A percentile compares a stretch with the other conserved stretches of the same genome.
These are phyloP conservation scores for Basileuterus tristriatus DNA, from an alignment of 2,797 vertebrate genomes.

Conservation along the genomic window DNA sequence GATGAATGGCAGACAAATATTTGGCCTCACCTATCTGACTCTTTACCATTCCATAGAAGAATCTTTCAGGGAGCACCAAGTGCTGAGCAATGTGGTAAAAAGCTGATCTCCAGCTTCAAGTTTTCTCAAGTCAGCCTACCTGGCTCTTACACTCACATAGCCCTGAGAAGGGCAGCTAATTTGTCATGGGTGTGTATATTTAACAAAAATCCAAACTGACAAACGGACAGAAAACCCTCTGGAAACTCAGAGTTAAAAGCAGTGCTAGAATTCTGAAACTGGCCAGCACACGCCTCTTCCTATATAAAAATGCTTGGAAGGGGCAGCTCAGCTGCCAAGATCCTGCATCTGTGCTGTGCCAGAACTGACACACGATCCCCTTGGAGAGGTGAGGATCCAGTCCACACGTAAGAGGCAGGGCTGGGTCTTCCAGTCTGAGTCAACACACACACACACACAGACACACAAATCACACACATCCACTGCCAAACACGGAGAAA, in stretches of 20 bases:
- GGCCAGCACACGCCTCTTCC: slow-evolving; percentile 51
- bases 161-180: neutral
- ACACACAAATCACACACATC: neutral
- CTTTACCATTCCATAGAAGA: neutral
- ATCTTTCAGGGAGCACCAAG: neutral
- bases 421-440: neutral
- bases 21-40: neutral
- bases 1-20: neutral
- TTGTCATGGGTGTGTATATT: neutral
- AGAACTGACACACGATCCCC: slow-evolving; percentile 20
- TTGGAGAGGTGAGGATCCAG: neutral
- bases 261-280: slow-evolving; percentile 24
- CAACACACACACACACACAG: neutral
- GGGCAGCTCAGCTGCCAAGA: slow-evolving; percentile 42
- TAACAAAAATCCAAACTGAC: neutral
- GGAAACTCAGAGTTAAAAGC: slow-evolving; percentile 37
- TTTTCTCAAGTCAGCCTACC: neutral
- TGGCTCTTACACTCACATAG: neutral
- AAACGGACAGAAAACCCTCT: neutral
- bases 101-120: neutral
- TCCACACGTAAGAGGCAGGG: neutral
- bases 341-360: neutral
- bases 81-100: neutral
- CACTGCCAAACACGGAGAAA: neutral
- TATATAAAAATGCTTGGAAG: slow-evolving; percentile 56